These are phyloP conservation scores for Bhutanitis thaidina DNA, from an alignment of 2,888 invertebrate species.

Conservation along the genomic window DNA sequence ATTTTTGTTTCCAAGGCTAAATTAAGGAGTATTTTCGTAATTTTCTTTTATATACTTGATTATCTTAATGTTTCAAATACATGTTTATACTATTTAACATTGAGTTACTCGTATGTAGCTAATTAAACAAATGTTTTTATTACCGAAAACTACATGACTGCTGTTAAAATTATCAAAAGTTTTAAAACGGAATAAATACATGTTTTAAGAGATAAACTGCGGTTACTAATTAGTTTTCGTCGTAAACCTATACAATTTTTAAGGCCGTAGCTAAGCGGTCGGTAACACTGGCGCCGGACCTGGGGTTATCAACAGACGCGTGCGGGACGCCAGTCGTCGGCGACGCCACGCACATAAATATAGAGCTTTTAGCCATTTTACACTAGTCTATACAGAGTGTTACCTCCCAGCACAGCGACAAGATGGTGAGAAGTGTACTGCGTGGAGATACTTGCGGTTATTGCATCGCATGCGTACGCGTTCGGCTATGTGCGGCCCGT, in stretches of 20 bases:
- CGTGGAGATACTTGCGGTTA: constrained; percentile 69
- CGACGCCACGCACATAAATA: constrained; percentile 56
- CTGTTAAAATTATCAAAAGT: no score
- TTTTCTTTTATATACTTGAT: no score
- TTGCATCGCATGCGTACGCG: constrained; percentile 68
- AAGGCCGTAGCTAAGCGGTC: constrained; percentile 33
- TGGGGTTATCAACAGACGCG: constrained; percentile 71
- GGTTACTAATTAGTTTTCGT: constrained; percentile 15
- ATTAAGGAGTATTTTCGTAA: no score
- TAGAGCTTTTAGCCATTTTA: constrained; percentile 35
- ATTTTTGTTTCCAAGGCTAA: no score
- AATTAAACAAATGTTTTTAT: no score
- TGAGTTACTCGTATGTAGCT: no score
- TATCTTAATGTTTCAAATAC: no score
- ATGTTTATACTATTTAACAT: no score
- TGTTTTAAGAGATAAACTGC: constrained; percentile 7
- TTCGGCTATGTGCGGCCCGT: constrained; percentile 59
- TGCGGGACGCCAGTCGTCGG: constrained; percentile 58
- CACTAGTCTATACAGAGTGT: constrained; percentile 52
- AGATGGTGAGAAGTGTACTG: constrained; percentile 59
- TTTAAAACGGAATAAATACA: no score
- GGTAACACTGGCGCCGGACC: constrained; percentile 58
- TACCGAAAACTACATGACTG: no score
- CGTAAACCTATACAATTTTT: constrained; percentile 21
- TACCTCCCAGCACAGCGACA: constrained; percentile 34